Evolutionary conservation across 2,113 vertebrate genomes (phyloP).

Genomic region (Canis aureus): DNA sequence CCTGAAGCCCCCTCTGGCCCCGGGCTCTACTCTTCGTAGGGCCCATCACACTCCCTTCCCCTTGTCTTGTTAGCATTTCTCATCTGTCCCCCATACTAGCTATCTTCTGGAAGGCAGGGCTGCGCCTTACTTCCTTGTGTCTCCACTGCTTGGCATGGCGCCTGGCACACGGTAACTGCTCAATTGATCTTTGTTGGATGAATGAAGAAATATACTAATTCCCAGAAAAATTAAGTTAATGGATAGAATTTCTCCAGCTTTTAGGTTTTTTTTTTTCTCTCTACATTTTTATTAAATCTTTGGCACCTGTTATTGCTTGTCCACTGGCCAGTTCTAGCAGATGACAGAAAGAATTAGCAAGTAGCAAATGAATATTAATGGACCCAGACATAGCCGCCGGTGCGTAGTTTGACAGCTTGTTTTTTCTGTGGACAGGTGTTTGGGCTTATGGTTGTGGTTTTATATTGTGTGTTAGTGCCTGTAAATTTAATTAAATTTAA

Average conservation of each 20-base stretch:
- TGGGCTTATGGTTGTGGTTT: constrained; percentile 74
- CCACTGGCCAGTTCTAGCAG: constrained; percentile 74
- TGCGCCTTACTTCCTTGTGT: not conserved
- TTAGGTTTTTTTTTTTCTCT: constrained; percentile 30
- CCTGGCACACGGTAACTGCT: not conserved
- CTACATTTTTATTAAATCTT: constrained; percentile 70
- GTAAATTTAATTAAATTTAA: constrained; percentile 78
- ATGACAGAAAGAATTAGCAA: constrained; percentile 80
- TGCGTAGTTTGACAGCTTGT: constrained; percentile 76
- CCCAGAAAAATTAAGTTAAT: constrained; percentile 81
- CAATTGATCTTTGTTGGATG: constrained; percentile 58
- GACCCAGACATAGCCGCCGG: not conserved
- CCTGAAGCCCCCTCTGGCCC: not conserved
- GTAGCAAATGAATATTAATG: constrained; percentile 78
- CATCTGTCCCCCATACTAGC: accelerated
- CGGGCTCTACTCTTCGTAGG: not conserved
- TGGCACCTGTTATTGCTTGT: constrained; percentile 78
- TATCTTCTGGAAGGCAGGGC: not conserved
- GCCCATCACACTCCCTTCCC: not conserved
- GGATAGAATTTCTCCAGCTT: constrained; percentile 68
- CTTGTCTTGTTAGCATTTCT: not conserved
- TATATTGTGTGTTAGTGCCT: constrained; percentile 66
- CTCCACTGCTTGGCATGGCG: not conserved
- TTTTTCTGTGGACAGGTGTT: constrained; percentile 76
- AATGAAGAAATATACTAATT: constrained; percentile 69